Evolutionary conservation across 2,113 vertebrate genomes (phyloP), one percentile per base, ranked within the genome.

Genomic region (Onychostruthus taczanowskii): DNA sequence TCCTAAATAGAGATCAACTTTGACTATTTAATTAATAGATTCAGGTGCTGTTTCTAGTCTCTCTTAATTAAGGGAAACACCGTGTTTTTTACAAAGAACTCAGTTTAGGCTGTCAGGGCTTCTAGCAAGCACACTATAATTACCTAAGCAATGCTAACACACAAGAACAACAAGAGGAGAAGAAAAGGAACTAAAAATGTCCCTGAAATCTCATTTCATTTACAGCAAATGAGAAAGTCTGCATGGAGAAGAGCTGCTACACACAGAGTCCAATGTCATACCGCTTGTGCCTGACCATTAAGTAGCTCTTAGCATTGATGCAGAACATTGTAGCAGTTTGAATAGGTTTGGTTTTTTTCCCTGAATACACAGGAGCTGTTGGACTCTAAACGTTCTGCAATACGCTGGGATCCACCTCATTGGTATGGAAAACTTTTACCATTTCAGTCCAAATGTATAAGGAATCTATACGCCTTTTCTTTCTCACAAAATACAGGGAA

Each of bases 11-110:
- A 46, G 30, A 93, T 47, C 68, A 94, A 68, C 69, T 89, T 44
- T 94, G 92, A 89, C 83, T 96, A 81, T 61, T 85, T 96, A 94
- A 96, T 94, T 90, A 93, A 87, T 27, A 68, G 90, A 92, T 81
- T 92, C 88, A 96, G 83, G 94, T 96, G 92, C 88, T 93, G 88
- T 80, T 95, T 92, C 86, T 61, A 95, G 83, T 93, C 85, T 82
- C 33, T 73, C 50, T 86, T 95, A 93, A 94, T 93, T 90, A 96
- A 53, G 37, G 83, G 62, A 95, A 96, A 92, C 66, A 90, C 16
- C 9, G 2, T 7, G 6, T 82, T 94, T 89, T 91, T 87, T n/a
- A 96, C 73, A 92, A 89, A 94, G 73, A 89, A 24, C 52, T 84
- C 93, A 62, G 83, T 92, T 93, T 93, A 61, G 69, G 86, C 90